These are phyloP conservation scores for Hiodon tergisus DNA, from an alignment of 2,113 vertebrate genomes.

Conservation along the genomic window DNA sequence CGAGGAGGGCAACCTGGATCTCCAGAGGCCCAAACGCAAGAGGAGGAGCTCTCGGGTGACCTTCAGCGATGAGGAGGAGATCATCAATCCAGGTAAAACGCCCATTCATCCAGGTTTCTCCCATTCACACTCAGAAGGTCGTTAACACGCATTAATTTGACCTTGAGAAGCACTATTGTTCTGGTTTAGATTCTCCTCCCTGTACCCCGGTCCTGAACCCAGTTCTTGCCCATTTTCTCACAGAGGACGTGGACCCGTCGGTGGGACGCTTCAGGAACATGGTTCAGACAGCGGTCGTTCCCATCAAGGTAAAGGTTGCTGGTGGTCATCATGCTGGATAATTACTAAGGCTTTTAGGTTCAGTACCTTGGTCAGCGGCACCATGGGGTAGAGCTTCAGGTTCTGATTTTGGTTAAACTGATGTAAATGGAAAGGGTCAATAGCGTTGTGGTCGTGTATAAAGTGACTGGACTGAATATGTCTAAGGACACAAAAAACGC, in stretches of 20 bases:
- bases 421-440: too few relatives aligned
- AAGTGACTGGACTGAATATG: too few relatives aligned
- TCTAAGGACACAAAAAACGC: too few relatives aligned
- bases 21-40: slow-evolving; percentile 93
- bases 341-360: too few relatives aligned
- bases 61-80: slow-evolving; percentile 79
- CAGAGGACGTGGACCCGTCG: slow-evolving; percentile 85
- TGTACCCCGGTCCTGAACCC: neutral
- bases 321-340: neutral
- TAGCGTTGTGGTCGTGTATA: too few relatives aligned
- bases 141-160: neutral
- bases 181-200: neutral
- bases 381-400: too few relatives aligned
- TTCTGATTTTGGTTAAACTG: too few relatives aligned
- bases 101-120: neutral
- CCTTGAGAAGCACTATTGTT: neutral
- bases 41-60: slow-evolving; percentile 79
- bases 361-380: too few relatives aligned
- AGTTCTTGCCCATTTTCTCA: slow-evolving; percentile 19
- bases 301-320: slow-evolving; percentile 69
- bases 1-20: slow-evolving; percentile 94
- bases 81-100: slow-evolving; percentile 74
- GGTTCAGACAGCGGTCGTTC: slow-evolving; percentile 83
- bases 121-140: neutral
- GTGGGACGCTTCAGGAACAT: slow-evolving; percentile 86